Evolutionary conservation across 2,797 vertebrate species (phyloP).

Genomic region (Poecilia velifera): DNA sequence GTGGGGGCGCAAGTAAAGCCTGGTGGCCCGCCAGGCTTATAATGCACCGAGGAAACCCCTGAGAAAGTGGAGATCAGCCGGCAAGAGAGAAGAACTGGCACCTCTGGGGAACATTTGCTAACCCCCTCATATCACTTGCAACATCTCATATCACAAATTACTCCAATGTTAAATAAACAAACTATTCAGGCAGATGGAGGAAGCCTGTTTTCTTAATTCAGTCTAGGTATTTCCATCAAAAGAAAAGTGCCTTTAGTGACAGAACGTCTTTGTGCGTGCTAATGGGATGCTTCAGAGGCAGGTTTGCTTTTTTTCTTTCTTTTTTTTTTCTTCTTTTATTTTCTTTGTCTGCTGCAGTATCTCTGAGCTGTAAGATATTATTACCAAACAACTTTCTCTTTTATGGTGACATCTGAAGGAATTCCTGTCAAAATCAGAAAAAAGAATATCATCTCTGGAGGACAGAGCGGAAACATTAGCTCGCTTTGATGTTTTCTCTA

Average conservation of each 20-base stretch:
- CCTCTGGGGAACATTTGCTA: not conserved
- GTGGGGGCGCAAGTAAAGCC: too few relatives aligned
- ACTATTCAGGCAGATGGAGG: slow-evolving; percentile 19
- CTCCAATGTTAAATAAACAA: slow-evolving; percentile 18
- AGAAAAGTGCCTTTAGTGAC: slow-evolving; percentile 10
- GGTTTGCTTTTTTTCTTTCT: slow-evolving; percentile 20
- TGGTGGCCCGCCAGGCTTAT: too few relatives aligned
- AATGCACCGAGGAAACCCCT: too few relatives aligned
- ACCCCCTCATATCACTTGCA: not conserved
- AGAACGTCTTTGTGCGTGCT: slow-evolving; percentile 33
- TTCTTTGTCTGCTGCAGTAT: slow-evolving; percentile 33
- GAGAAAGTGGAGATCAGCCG: not conserved
- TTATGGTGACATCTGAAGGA: slow-evolving; percentile 64
- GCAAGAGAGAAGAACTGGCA: not conserved
- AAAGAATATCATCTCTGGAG: slow-evolving; percentile 51
- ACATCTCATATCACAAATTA: not conserved
- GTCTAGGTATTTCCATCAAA: slow-evolving; percentile 38
- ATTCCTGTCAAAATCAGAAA: slow-evolving; percentile 60
- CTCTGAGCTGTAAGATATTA: slow-evolving; percentile 26
- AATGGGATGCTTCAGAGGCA: slow-evolving; percentile 33
- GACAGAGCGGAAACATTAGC: slow-evolving; percentile 51
- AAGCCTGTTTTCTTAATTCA: slow-evolving; percentile 30
- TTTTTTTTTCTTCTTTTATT: slow-evolving; percentile 17
- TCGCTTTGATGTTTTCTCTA: slow-evolving; percentile 32
- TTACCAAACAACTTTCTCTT: slow-evolving; percentile 41